A percentile compares a stretch with the other conserved stretches of the same genome.
These are phyloP conservation scores for Tachypleus tridentatus DNA, from an alignment of 1,140 invertebrate genomes.

Conservation along the genomic window DNA sequence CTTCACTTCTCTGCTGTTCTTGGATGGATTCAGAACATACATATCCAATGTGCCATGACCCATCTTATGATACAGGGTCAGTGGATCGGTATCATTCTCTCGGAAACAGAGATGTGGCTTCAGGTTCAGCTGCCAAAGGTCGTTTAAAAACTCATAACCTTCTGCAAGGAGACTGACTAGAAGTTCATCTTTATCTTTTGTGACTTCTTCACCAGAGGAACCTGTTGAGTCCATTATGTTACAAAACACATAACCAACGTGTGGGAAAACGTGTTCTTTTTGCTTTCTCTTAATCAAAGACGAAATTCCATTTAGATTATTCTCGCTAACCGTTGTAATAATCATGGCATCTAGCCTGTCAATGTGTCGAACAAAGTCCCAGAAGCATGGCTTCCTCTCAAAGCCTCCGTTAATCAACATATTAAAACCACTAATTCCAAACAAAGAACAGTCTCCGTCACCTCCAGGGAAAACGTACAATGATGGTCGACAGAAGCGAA, in stretches of 20 bases:
- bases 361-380: conserved; percentile 89
- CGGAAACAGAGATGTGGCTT: conserved; percentile 71
- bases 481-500: conserved; percentile 87
- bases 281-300: conserved; percentile 72
- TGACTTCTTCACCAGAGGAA: conserved; percentile 34
- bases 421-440: conserved; percentile 95
- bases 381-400: conserved; percentile 85
- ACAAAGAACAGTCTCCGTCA: conserved; percentile 89
- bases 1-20: conserved; percentile 81
- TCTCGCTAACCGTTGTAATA: conserved; percentile 81
- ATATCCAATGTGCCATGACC: conserved; percentile 93
- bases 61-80: conserved; percentile 92
- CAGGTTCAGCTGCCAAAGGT: conserved; percentile 66
- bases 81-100: conserved; percentile 54
- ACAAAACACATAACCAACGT: conserved; percentile 92
- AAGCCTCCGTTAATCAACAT: conserved; percentile 94
- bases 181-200: conserved; percentile 62
- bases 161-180: conserved; percentile 73
- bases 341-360: conserved; percentile 88
- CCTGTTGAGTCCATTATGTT: conserved; percentile 55
- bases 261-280: conserved; percentile 64
- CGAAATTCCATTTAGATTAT: conserved; percentile 74
- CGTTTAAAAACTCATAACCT: conserved; percentile 70
- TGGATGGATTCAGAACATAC: conserved; percentile 87
- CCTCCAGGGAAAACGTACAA: conserved; percentile 95